Evolutionary conservation across 53 echinoderm and acorn worm species (phyloP).

Genomic region (Echinometra lucunter): DNA sequence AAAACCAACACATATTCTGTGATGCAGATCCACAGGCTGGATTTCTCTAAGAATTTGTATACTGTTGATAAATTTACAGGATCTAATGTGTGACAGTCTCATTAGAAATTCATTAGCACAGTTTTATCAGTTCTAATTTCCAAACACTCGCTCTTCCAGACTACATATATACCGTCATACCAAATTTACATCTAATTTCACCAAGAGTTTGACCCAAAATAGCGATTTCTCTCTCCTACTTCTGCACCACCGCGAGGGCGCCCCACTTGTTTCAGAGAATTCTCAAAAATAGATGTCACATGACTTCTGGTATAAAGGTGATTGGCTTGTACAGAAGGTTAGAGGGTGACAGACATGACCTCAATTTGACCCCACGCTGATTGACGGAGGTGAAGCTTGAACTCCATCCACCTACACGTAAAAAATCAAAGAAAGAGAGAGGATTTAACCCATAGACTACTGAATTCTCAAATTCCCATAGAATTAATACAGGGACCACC

Average conservation of each 20-base stretch:
- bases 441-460: too few relatives aligned
- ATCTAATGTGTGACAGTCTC: not conserved
- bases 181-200: conserved; percentile 41
- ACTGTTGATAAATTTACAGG: not conserved
- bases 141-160: not conserved
- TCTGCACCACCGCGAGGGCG: not conserved
- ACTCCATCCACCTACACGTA: conserved; percentile 34
- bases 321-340: conserved; percentile 2
- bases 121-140: conserved; percentile 21
- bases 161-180: not conserved
- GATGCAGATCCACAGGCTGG: not conserved
- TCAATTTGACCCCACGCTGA: conserved; percentile 70
- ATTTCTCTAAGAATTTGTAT: not conserved
- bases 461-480: too few relatives aligned
- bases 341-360: conserved; percentile 17
- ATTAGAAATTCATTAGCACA: conserved; percentile 38
- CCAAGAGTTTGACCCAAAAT: not conserved
- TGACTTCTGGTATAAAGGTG: conserved; percentile 49
- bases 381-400: conserved; percentile 52
- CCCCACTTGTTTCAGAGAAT: not conserved
- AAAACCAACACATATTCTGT: not conserved
- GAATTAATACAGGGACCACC: too few relatives aligned
- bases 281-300: conserved; percentile 50
- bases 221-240: not conserved
- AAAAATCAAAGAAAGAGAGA: too few relatives aligned